Evolutionary conservation across 2,888 invertebrate species (phyloP), one percentile per base, ranked within the genome.

Genomic region (Athalia circularis): DNA sequence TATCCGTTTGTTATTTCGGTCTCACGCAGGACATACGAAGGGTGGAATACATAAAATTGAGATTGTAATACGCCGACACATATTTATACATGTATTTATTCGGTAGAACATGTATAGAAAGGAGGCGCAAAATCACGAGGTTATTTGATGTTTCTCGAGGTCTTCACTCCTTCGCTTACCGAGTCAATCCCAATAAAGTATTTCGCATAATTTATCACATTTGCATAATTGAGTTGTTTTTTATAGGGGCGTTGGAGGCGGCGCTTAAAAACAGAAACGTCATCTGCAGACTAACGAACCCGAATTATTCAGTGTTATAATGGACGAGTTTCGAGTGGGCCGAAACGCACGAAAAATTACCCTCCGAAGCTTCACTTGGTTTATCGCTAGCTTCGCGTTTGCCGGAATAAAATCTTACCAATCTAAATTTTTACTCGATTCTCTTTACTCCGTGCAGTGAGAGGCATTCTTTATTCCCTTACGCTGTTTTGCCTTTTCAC

Each of bases 171-270:
- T 59, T 75, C 74, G 61, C 75, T 75, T 52, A 57, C 52, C 62
- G 62, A 75, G 75, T 64, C 75, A 75, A 62, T 75, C 75, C 75
- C 62, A 50, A 64, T 50, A 75, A 72, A 75, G 75, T 75, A 75
- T 62, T 75, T 75, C 50, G 75, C 84, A 84, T 84, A 84, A 84
- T 84, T 84, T 81, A 83, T 78, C 80, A 80, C 79, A 81, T 82
- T 82, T 81, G 81, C 82, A 83, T 83, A 83, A 83, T 80, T 79
- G 62, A 68, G 79, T 82, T 80, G 81, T 74, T 83, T 80, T 82
- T 79, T 80, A 62, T 50, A 6, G 29, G 75, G 50, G 61, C 50
- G 75, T 11, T 13, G 75, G 75, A 75, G 75, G 29, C 75, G 62
- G 43, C 61, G 62, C 29, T 75, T 64, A 50, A 75, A 75, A 75